Evolutionary conservation across 2,797 vertebrate species (phyloP), one percentile per base, ranked within the genome.

Genomic region (Muraenolepis orangiensis): DNA sequence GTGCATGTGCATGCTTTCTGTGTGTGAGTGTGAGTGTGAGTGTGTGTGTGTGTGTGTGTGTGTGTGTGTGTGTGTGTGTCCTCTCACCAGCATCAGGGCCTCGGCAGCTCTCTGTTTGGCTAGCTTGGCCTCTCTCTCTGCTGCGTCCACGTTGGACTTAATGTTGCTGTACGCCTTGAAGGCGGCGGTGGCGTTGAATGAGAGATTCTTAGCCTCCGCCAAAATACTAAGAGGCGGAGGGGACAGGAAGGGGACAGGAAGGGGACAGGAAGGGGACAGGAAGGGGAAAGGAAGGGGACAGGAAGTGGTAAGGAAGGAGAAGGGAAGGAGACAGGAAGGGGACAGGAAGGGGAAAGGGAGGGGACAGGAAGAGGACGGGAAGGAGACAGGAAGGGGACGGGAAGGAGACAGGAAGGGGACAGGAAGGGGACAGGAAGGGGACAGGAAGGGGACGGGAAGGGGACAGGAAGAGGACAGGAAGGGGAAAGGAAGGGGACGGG

Each of bases 111-210:
- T 92, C 84, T 88, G 93, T 83, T 92, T 97, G 26, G 96, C 97
- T 76, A 94, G 90, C 85, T 91, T 95, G 34, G 97, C 95, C 81
- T 96, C 90, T 81, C 90, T 95, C 88, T 98, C 97, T 20, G 98
- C 97, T 80, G 95, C 93, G 0, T 96, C 95, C 4, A 95, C 94
- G 70, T 92, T 90, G 61, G 95, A 92, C 86, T 98, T 99, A 88
- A 99, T 99, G 85, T 97, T 98, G 79, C 93, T 97, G 66, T 99
- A 99, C 75, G 97, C 96, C 66, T 94, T 97, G 91, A 99, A 98
- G 74, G 98, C 98, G 72, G 95, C 95, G 0, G 98, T 99, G 77
- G 98, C 97, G 76, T 99, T 99, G 89, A 98, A 97, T 84, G 98
- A 99, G 69, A 99, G 91, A 74, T 97, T 99, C 91, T 95, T 98